phyloP scores from a whole-genome alignment of 2,113 vertebrate genomes.

The Serilophus lunatus region DNA sequence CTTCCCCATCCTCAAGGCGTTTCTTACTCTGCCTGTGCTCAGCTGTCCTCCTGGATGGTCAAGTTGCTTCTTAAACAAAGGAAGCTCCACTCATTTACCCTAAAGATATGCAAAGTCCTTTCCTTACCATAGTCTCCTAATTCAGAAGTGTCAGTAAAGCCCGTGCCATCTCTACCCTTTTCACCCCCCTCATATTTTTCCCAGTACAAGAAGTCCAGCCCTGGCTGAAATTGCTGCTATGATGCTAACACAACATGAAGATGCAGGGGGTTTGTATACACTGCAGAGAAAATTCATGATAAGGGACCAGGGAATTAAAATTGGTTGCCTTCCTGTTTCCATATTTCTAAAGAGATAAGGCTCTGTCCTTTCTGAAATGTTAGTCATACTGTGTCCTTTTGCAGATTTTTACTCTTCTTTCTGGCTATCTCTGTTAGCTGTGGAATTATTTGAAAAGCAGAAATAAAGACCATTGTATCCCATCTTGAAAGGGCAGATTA shows the following conservation, averaged over 20 bases:
- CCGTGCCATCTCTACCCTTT: background rate
- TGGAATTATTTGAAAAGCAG: background rate
- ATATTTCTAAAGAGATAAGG: background rate
- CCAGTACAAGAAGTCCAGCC: background rate
- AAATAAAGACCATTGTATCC: background rate
- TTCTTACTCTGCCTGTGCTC: background rate
- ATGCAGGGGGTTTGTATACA: too few species aligned
- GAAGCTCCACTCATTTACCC: background rate
- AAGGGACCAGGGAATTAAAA: background rate
- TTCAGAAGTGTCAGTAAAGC: background rate
- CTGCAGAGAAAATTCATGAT: background rate
- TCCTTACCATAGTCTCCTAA: background rate
- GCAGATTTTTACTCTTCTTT: background rate
- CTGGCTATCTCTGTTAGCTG: background rate
- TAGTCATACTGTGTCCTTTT: background rate
- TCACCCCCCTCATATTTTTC: background rate
- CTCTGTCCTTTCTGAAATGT: background rate
- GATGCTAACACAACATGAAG: fast-evolving
- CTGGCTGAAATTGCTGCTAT: background rate
- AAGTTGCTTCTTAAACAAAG: background rate
- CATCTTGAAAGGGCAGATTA: background rate
- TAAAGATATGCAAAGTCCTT: background rate
- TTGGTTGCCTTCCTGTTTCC: background rate
- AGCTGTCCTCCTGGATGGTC: background rate
- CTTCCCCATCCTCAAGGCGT: background rate